Evolutionary conservation across 2,888 invertebrate genomes (phyloP).

Genomic region (Polia nebulosa): DNA sequence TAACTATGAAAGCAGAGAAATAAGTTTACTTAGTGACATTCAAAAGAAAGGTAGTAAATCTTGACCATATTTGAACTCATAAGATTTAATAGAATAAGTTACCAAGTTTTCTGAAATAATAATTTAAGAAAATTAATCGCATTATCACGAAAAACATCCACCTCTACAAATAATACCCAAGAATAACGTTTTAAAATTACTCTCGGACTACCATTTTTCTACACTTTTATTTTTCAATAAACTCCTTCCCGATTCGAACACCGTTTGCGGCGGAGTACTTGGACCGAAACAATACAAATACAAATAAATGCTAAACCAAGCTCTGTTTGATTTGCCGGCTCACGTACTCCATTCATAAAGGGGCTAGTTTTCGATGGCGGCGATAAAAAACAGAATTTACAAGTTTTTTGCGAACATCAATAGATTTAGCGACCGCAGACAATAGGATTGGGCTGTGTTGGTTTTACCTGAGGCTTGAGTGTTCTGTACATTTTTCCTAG

Average conservation of each 20-base stretch:
- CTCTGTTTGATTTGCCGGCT: constrained; percentile 72
- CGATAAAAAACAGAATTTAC: constrained; percentile 68
- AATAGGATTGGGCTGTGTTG: constrained; percentile 56
- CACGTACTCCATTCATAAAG: constrained; percentile 68
- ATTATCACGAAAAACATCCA: no score
- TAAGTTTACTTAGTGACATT: no score
- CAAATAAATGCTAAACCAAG: constrained; percentile 66
- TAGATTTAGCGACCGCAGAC: constrained; percentile 68
- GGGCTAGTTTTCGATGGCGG: constrained; percentile 49
- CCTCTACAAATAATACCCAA: neutral
- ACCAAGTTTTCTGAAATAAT: no score
- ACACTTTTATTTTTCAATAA: constrained; percentile 9
- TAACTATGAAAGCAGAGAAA: no score
- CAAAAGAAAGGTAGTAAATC: no score
- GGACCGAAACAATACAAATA: constrained; percentile 55
- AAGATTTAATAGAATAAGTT: no score
- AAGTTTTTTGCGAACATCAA: constrained; percentile 69
- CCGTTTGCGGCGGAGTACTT: constrained; percentile 49
- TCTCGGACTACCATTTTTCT: neutral
- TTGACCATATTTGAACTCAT: no score
- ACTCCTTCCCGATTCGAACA: constrained; percentile 1
- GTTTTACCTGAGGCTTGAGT: constrained; percentile 39
- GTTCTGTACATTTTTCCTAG: neutral
- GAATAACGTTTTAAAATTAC: neutral
- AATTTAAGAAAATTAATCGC: no score